These are phyloP conservation scores for Parapristionchus giblindavisi DNA, from an alignment of 2,888 invertebrate species.

Conservation along the genomic window DNA sequence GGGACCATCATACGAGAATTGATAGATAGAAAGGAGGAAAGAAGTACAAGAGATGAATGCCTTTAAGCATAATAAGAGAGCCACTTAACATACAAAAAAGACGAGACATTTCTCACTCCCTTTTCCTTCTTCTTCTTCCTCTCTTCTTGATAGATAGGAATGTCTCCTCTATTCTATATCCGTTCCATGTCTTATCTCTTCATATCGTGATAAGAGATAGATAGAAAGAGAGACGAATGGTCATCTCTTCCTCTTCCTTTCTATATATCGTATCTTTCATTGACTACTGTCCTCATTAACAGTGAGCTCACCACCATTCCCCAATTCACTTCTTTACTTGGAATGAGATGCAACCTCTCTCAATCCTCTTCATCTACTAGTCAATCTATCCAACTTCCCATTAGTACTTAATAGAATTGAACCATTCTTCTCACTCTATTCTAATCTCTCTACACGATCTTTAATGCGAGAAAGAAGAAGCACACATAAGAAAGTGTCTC, in stretches of 20 bases:
- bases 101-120: background rate
- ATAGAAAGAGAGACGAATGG: background rate
- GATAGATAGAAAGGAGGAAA: no score
- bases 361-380: background rate
- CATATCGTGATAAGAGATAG: background rate
- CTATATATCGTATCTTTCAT: background rate
- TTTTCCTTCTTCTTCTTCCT: conserved; percentile 6
- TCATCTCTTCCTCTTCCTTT: conserved; percentile 15
- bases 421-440: background rate
- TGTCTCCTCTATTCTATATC: conserved; percentile 5
- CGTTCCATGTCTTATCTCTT: no score
- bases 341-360: background rate
- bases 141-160: background rate
- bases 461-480: conserved; percentile 13
- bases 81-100: background rate
- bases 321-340: background rate
- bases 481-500: background rate
- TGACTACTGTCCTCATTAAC: conserved; percentile 31
- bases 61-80: no score
- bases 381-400: conserved; percentile 7
- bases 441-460: background rate
- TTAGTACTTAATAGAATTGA: background rate
- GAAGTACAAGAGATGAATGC: background rate
- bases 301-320: background rate
- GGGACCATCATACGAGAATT: no score